Base-by-base conservation (phyloP, 2,797 vertebrate species). In the Microctenopoma lineatum region DNA sequence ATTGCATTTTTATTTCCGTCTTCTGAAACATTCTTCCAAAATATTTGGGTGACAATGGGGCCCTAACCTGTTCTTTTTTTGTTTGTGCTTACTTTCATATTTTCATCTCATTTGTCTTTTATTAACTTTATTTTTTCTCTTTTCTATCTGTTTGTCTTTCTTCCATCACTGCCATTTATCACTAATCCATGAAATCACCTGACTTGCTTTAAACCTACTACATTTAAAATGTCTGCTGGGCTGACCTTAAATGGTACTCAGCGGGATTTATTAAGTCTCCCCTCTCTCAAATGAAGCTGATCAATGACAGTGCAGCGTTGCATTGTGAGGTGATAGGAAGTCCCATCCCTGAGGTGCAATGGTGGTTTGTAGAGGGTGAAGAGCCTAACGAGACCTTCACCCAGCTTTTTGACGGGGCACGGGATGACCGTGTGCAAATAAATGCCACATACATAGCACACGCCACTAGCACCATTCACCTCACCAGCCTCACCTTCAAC, bases 281-380 rank as follows among this genome's bases (percentile, higher is more conserved):
- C 0, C 89, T 96, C 72, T 97, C 97, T 73, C 93, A 94, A 84
- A 95, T 94, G 87, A 95, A 92, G 72, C 79, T 96, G 80, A 71
- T 91, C 12, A 90, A 90, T 74, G 93, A 94, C 88, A 89, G 86
- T 6, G 93, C 94, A 18, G 92, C 95, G 75, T 90, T 99, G 83
- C 93, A 97, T 83, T 98, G 97, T 44, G 96, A 98, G 90, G 97
- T 96, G 11, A 90, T 96, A 84, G 97, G 96, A 68, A 92, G 69
- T 50, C 97, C 97, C 36, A 93, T 98, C 70, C 97, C 97, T 0
- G 97, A 99, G 92, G 94, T 98, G 77, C 97, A 98, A 91, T 99
- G 96, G 96, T 98, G 97, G 95, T 97, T 95, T 83, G 41, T 94
- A 64, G 94, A 96, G 81, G 94, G 95, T 0, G 92, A 94, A 8